Conservation (phyloP, 1,140 invertebrate genomes). For the Drosophila eugracilis region DNA sequence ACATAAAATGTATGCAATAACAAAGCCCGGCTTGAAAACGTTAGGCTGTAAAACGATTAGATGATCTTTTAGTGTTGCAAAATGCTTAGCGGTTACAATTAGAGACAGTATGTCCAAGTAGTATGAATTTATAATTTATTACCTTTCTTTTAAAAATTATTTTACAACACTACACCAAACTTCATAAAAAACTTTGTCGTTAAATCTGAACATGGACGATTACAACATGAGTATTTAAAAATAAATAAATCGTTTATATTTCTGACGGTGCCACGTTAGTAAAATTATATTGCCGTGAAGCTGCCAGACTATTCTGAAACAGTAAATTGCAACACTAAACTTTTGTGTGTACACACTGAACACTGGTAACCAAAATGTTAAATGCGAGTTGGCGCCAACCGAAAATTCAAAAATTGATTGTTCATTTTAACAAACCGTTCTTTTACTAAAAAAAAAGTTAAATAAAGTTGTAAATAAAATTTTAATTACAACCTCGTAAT, state of each 20-base stretch:
- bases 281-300: neutral
- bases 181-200: neutral
- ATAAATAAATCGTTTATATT: neutral
- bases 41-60: constrained; percentile 1
- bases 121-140: too few relatives aligned
- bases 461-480: too few relatives aligned
- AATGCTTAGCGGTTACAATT: neutral
- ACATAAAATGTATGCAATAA: constrained; percentile 19
- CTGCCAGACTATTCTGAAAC: neutral
- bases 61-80: neutral
- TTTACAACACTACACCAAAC: too few relatives aligned
- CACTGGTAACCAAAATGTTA: neutral
- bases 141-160: too few relatives aligned
- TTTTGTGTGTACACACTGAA: neutral
- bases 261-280: neutral
- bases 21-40: constrained; percentile 11
- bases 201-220: too few relatives aligned
- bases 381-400: neutral
- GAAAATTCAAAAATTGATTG: neutral
- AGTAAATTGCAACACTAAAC: neutral
- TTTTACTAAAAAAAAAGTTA: too few relatives aligned
- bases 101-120: too few relatives aligned
- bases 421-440: too few relatives aligned
- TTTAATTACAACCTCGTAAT: neutral
- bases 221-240: neutral